Evolutionary conservation across 92 coral and sea anemone genomes (phyloP).

Genomic region (Pocillopora meandrina): DNA sequence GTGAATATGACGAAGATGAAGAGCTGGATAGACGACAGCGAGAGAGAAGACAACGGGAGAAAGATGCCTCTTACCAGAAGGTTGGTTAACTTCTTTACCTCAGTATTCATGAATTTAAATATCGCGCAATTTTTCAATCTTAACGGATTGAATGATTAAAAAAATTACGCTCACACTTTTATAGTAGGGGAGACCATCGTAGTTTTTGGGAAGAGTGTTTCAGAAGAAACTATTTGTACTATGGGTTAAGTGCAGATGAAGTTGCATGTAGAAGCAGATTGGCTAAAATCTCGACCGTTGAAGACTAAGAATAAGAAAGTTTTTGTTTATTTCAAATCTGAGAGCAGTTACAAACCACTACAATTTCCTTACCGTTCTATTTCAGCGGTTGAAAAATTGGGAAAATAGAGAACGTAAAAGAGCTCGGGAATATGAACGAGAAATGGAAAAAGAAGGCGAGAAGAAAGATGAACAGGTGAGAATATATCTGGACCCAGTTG

Average conservation of each 20-base stretch:
- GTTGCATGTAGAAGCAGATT: no score
- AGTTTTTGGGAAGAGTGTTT: no score
- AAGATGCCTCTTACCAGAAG: conserved; percentile 89
- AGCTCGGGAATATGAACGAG: conserved; percentile 94
- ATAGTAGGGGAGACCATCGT: no score
- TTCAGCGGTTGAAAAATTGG: conserved; percentile 92
- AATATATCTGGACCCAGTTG: neutral
- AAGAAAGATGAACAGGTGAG: conserved; percentile 94
- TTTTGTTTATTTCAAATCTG: neutral
- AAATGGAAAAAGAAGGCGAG: conserved; percentile 93
- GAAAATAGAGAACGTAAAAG: conserved; percentile 90
- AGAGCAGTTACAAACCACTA: no score
- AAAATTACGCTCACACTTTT: no score
- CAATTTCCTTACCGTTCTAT: conserved; percentile 3
- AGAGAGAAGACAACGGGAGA: conserved; percentile 84
- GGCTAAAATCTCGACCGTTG: no score
- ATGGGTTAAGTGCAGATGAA: no score
- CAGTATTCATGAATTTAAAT: neutral
- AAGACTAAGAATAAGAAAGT: neutral
- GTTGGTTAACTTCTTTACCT: conserved; percentile 29
- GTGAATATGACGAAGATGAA: conserved; percentile 91
- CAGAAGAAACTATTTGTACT: no score
- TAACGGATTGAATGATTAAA: no score
- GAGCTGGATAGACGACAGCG: conserved; percentile 82
- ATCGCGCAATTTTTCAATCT: neutral